Evolutionary conservation across 2,888 invertebrate species (phyloP), one percentile per base, ranked within the genome.

Genomic region (Cinara cedri): DNA sequence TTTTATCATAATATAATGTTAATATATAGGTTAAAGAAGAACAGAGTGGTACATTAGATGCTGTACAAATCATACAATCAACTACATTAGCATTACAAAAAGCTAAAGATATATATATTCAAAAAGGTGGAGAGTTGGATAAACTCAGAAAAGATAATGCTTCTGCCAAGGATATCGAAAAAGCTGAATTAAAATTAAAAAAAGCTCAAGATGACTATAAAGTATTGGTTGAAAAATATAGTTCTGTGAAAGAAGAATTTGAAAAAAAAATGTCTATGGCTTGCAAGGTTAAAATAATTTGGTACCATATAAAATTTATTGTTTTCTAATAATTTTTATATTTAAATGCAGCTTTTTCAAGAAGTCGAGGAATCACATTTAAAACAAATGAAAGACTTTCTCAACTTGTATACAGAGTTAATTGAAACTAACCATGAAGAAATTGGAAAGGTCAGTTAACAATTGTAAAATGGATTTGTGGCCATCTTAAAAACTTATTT

Each of bases 151-250:
- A 95, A 87, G 97, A 97, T 84, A 94, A 92, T 87, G 91, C 92
- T 26, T 95, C 96, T 21, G 90, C 92, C 72, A 96, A 95, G 86
- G 98, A 98, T 84, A 88, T 97, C 82, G 96, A 97, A 86, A 98
- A 98, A 86, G 92, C 94, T 81, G 97, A 97, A 87, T 88, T 90
- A 1, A 98, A 98, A 86, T 88, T 95, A 83, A 94, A 93, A 85
- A 97, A 97, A 87, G 90, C 97, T 26, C 94, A 97, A 86, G 98
- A 98, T 85, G 98, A 99, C 84, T 98, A 98, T 85, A 93, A 93
- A 85, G 88, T 89, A 82, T 89, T 96, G 83, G 91, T 97, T 82
- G 97, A 98, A 82, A 98, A 98, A 87, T 98, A 98, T 86, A 92
- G 92, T 84, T 88, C 90, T 46, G 92, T 96, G 70, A 93, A 98